phyloP scores from a whole-genome alignment of 2,888 invertebrate species.

The Cremastinae sp. region DNA sequence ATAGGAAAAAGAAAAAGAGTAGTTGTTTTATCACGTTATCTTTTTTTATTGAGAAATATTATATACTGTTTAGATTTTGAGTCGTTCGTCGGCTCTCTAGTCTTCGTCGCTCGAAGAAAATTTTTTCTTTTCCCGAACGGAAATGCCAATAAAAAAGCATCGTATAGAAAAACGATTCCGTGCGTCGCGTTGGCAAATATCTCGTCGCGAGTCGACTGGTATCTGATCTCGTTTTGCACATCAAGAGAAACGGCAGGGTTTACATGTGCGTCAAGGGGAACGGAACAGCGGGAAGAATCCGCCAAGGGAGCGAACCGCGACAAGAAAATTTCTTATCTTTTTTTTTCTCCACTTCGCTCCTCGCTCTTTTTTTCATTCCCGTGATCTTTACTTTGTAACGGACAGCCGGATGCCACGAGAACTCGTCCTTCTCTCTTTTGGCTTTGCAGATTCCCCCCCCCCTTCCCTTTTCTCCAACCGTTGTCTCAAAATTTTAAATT shows the following conservation, averaged over 20 bases:
- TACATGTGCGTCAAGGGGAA: background rate
- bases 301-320: slow-evolving; percentile 3
- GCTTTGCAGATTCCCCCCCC: background rate
- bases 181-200: background rate
- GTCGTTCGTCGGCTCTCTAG: no score
- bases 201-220: slow-evolving; percentile 10
- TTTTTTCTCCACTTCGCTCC: background rate
- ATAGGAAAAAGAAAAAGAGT: no score
- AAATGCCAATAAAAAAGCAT: slow-evolving; percentile 10
- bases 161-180: background rate
- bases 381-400: slow-evolving; percentile 34
- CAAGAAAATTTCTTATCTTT: slow-evolving; percentile 6
- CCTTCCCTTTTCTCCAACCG: background rate
- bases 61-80: no score
- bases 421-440: slow-evolving; percentile 45
- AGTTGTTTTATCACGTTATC: no score
- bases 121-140: background rate
- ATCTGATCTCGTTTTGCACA: slow-evolving; percentile 22
- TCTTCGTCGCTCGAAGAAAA: slow-evolving; percentile 4
- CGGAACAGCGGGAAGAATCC: slow-evolving; percentile 8
- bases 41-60: no score
- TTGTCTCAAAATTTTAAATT: background rate
- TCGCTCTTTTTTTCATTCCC: slow-evolving; percentile 22
- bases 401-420: slow-evolving; percentile 27
- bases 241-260: slow-evolving; percentile 27